Evolutionary conservation across 2,797 vertebrate genomes (phyloP), one percentile per base, ranked within the genome.

Genomic region (Coluber constrictor): DNA sequence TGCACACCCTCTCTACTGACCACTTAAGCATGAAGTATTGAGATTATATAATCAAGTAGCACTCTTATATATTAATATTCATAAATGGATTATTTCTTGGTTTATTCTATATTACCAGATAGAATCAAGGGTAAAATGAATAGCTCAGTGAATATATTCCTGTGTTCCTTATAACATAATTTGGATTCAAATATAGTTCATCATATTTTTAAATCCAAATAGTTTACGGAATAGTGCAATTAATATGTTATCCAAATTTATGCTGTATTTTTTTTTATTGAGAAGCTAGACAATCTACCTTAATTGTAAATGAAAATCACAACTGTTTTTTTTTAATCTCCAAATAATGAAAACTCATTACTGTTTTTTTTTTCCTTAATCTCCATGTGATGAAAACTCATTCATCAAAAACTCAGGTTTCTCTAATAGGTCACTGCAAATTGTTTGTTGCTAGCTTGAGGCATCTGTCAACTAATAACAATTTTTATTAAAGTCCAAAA

Each of bases 391-490:
- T 60, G 91, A 94, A 92, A 54, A 66, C 63, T 29, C 7, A 32
- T 86, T 92, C 79, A 83, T 88, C 79, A 63, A 23, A 59, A 92
- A 88, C 59, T 91, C 51, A 11, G 55, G 60, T 20, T 87, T 79
- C 86, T 91, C 79, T 91, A 86, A 91, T 74, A 94, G 91, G 92
- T 54, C 59, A 94, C 47, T 25, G 6, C 88, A 86, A 86, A 79
- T 87, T 90, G 66, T 74, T 86, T 92, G 88, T 27, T 89, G 54
- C 47, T 92, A 92, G 86, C n/a, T 87, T 25, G 15, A 94, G 88
- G 15, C 87, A 86, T 47, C 86, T 94, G 90, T 93, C 66, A 93
- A 87, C 43, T 54, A 94, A 90, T 83, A 94, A 89, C 37, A 74
- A 60, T 91, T 92, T 51, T 92, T 86, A 94, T 18, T 90, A 86